phyloP scores from a whole-genome alignment of 2,113 vertebrate genomes.

The Peucedramus taeniatus region DNA sequence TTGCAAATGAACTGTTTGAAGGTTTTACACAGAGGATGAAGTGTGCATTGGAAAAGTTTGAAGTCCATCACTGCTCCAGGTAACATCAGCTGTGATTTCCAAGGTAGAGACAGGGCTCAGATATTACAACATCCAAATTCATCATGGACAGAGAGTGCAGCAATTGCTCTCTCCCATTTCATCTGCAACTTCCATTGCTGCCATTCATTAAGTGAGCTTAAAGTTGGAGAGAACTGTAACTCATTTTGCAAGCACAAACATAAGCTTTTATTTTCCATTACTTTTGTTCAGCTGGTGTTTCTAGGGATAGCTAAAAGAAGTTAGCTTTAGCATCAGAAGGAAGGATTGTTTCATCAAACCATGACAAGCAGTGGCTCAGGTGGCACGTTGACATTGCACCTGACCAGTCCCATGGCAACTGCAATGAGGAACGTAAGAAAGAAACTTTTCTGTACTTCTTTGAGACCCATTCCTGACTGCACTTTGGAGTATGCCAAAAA shows the following conservation, averaged over 20 bases:
- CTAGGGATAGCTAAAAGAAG: not conserved
- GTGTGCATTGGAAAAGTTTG: not conserved
- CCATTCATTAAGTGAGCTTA: not conserved
- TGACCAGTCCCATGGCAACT: not conserved
- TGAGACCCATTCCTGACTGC: not conserved
- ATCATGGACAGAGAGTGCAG: not conserved
- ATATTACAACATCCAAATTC: not conserved
- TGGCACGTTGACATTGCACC: fast-evolving
- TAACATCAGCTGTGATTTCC: not conserved
- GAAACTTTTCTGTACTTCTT: not conserved
- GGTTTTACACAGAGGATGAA: not conserved
- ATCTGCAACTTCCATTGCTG: not conserved
- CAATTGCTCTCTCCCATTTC: not conserved
- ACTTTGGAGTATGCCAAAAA: not conserved
- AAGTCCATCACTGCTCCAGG: not conserved
- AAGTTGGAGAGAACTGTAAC: not conserved
- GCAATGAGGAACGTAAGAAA: not conserved
- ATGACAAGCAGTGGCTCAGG: not conserved
- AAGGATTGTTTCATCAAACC: not conserved
- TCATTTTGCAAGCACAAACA: not conserved
- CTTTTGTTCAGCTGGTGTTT: not conserved
- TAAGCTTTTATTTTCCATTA: not conserved
- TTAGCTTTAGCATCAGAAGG: fast-evolving
- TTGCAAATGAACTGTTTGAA: not conserved
- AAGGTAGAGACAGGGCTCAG: not conserved